Evolutionary conservation across 2,797 vertebrate genomes (phyloP).

Genomic region (Acanthopagrus latus): DNA sequence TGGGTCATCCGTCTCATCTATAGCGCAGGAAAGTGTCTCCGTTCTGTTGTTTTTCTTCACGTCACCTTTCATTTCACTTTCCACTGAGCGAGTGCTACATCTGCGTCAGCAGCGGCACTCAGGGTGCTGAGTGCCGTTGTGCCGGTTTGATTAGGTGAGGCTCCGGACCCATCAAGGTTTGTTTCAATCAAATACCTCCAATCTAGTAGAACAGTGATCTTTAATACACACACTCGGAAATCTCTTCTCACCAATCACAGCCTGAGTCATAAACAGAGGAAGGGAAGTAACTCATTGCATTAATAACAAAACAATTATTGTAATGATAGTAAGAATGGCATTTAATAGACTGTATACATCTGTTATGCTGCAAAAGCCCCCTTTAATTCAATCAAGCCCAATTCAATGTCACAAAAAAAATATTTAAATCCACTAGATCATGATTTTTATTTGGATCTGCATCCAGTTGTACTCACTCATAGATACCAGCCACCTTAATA

Average conservation of each 20-base stretch:
- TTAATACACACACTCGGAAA: constrained; percentile 9
- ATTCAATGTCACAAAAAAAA: too few species aligned
- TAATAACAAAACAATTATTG: too few species aligned
- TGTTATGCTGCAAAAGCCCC: too few species aligned
- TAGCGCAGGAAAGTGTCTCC: constrained; percentile 36
- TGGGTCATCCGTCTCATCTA: constrained; percentile 59
- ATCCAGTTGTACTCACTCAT: too few species aligned
- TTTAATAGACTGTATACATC: too few species aligned
- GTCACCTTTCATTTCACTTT: constrained; percentile 55
- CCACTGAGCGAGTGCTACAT: constrained; percentile 47
- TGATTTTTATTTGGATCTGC: too few species aligned
- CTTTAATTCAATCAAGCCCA: too few species aligned
- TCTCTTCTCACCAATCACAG: constrained; percentile 36
- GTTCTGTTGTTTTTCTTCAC: constrained; percentile 46
- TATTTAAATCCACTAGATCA: too few species aligned
- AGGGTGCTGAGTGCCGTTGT: constrained; percentile 28
- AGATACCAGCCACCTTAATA: too few species aligned
- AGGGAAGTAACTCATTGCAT: neutral
- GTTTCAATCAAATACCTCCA: constrained; percentile 57
- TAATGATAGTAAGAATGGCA: too few species aligned
- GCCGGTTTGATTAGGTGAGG: constrained; percentile 47
- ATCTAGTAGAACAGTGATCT: constrained; percentile 2
- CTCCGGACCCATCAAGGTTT: constrained; percentile 43
- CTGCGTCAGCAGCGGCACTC: constrained; percentile 21
- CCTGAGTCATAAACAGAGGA: constrained; percentile 3